Percentiles rank a stretch among this genome's conserved stretches.
phyloP scores from a whole-genome alignment of 1,140 invertebrate species.

The Maniola jurtina region DNA sequence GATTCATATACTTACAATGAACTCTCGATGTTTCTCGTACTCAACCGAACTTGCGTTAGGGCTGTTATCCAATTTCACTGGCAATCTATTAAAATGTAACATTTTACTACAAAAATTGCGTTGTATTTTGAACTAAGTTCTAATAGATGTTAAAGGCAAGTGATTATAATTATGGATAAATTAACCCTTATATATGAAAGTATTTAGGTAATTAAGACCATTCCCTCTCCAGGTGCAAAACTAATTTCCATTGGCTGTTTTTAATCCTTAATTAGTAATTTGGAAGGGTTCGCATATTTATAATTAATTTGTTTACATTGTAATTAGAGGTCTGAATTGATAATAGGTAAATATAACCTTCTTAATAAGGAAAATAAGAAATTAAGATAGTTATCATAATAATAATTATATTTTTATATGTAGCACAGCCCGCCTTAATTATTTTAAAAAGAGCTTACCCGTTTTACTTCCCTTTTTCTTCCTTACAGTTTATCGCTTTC shows the following conservation, averaged over 20 bases:
- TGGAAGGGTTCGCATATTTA: background rate
- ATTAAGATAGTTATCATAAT: too few species aligned
- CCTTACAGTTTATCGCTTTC: too few species aligned
- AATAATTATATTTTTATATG: too few species aligned
- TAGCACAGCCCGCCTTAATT: too few species aligned
- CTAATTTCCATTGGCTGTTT: background rate
- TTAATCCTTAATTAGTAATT: conserved; percentile 22
- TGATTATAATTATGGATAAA: background rate
- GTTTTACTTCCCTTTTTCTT: too few species aligned
- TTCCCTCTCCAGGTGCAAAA: conserved; percentile 11
- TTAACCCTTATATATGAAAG: conserved; percentile 9
- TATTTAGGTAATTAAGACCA: conserved; percentile 8
- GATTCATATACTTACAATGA: background rate
- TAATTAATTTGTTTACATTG: conserved; percentile 13
- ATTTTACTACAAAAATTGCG: background rate
- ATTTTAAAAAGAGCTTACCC: too few species aligned
- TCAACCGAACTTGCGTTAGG: background rate
- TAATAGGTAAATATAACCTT: too few species aligned
- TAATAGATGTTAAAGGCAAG: background rate
- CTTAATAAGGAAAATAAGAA: too few species aligned
- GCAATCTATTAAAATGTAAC: background rate
- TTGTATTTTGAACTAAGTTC: background rate
- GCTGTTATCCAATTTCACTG: background rate
- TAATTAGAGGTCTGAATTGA: background rate
- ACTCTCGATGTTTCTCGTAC: background rate